Base-by-base conservation (phyloP, 23 tunicate species). In the Phallusia fumigata region DNA sequence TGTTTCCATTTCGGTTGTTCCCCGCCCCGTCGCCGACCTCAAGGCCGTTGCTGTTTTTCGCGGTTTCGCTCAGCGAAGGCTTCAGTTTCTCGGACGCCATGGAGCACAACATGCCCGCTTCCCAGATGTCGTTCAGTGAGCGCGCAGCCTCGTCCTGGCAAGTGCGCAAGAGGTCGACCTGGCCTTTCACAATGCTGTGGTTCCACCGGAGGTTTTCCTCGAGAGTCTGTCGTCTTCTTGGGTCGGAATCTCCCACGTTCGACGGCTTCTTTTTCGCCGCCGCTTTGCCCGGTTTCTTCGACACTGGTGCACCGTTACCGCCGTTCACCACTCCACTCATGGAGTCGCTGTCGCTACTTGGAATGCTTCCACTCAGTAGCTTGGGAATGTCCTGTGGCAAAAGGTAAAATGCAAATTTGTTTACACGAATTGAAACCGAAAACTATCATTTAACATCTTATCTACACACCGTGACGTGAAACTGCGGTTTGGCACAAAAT, bases 181-280 rank as follows among this genome's bases (percentile, higher is more conserved):
- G 88, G 8, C 97, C 97, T 76, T 80, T 75, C 35, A 92, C 80
- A 51, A 92, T 88, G 73, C 97, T 87, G 53, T 88, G 88, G 65
- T 92, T 92, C 97, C 97, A 92, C 2, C 92, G 82, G 32, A 92
- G 84, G 72, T 92, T 90, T 65, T 85, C 87, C 40, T 92, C 97
- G 19, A 64, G 10, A 19, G 47, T 75, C 50, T 50, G 52, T 26
- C 84, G 52, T 30, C 33, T 50, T 0, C 21, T 49, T 65, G 73
- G 64, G 32, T 58, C 80, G 31, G 36, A 52, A 30, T 83, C 84
- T 15, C 35, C 79, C 19, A 64, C 47, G 52, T 64, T 33, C 15
- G 82, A 75, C 31, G 32, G 80, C 79, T 90, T 86, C 73, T 86
- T 86, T 33, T 76, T 86, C 0, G 85, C 36, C 22, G 83, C 33